These are phyloP conservation scores for Bettongia penicillata DNA, from an alignment of 2,113 vertebrate species.

Conservation along the genomic window DNA sequence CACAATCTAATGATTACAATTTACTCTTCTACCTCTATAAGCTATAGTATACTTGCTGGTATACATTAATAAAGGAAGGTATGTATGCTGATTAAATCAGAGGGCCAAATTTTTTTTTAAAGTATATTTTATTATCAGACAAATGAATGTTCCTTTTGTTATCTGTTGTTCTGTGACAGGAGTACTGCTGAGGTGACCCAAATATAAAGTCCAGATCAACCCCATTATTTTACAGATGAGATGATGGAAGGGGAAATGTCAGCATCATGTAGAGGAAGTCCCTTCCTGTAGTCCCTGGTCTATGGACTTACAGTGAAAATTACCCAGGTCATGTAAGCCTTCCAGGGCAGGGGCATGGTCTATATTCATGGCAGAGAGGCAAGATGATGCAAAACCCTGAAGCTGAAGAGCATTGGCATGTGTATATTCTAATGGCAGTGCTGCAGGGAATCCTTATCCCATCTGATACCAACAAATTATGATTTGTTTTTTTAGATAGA, in stretches of 20 bases:
- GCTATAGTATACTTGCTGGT: neutral
- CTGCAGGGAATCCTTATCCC: neutral
- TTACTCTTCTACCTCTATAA: neutral
- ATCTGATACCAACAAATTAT: neutral
- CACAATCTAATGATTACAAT: neutral
- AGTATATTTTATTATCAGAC: neutral
- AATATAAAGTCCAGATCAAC: neutral
- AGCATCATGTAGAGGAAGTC: neutral
- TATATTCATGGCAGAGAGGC: neutral
- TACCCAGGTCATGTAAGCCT: neutral
- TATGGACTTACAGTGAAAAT: neutral
- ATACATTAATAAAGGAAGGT: neutral
- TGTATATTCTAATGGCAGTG: neutral
- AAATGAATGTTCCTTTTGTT: neutral
- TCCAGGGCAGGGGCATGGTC: neutral
- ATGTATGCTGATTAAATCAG: neutral
- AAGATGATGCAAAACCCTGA: neutral
- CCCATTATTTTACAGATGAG: constrained; percentile 7
- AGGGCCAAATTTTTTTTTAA: neutral
- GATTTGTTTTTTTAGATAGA: neutral
- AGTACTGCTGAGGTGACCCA: neutral
- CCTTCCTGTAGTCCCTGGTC: neutral
- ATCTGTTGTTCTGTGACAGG: neutral
- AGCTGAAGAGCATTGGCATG: neutral
- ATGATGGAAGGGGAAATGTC: neutral